Evolutionary conservation across 2,113 vertebrate genomes (phyloP), one percentile per base, ranked within the genome.

Genomic region (Nansenia antarctica): DNA sequence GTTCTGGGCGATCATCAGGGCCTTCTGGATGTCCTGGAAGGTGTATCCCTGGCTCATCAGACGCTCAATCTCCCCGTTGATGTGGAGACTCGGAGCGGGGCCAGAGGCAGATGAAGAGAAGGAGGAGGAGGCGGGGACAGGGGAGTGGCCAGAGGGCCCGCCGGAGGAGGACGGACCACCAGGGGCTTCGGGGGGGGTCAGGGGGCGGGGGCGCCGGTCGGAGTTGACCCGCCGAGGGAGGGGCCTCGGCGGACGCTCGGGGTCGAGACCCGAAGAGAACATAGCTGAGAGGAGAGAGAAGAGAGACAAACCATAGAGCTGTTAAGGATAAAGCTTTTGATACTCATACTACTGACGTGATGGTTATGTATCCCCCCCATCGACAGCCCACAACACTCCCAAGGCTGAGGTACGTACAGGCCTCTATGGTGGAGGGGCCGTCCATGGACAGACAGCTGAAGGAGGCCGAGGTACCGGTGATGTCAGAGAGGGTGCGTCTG

Each of bases 1-100:
- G 93, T 99, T 99, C 89, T 98, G 96, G 77, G 97, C 98, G 69
- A 99, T 99, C 92, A 98, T 86, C 90, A 99, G 90, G 2, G 98
- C 98, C 82, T 99, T 99, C 91, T 98, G 96, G 82, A 99, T 98
- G 92, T 99, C 98, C 94, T 99, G 98, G 86, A 96, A 95, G 81
- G 98, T 98, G 90, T 99, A 99, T 59, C 98, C 98, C 84, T 98
- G 97, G 72, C 93, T 98, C 92, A 98, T 85, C 68, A 99, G 94
- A 67, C 88, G 94, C 82, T 99, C 95, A 0, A 99, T 98, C 92
- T 99, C 98, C 0, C 94, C 94, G 82, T 94, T 97, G 64, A 98
- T 94, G 2, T 94, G 94, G 8, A 86, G 84, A 1, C 88, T 77
- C 45, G 66, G 52, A 1, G 39, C 30, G 0, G 79, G 29, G 14